Evolutionary conservation across 2,113 vertebrate species (phyloP).

Genomic region (Cariama cristata): DNA sequence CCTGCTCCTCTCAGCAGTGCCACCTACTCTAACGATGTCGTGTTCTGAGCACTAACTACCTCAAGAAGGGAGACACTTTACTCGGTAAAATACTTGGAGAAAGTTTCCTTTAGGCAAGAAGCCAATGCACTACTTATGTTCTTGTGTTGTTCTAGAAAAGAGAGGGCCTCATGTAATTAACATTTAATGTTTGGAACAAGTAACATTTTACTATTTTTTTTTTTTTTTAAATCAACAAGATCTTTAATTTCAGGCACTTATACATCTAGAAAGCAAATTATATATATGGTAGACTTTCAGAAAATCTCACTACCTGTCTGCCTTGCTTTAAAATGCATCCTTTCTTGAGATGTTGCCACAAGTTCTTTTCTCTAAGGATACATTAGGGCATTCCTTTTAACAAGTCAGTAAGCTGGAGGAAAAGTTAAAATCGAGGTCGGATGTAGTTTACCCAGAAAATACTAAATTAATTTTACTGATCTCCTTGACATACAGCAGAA

Average conservation of each 20-base stretch:
- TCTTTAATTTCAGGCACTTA: neutral
- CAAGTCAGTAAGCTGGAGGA: neutral
- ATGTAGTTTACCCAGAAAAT: neutral
- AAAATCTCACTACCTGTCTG: neutral
- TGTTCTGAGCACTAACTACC: neutral
- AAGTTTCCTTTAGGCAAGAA: neutral
- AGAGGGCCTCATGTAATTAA: neutral
- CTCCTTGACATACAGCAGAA: no score
- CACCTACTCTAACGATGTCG: accelerated
- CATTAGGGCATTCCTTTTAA: no score
- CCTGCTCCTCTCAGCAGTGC: neutral
- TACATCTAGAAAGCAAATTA: neutral
- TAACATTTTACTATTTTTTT: no score
- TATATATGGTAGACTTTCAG: neutral
- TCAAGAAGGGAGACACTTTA: neutral
- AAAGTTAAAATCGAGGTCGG: neutral
- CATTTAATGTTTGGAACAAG: neutral
- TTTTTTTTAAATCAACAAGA: neutral
- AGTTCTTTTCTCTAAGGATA: accelerated
- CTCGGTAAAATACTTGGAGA: neutral
- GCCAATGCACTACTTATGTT: neutral
- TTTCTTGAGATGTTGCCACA: neutral
- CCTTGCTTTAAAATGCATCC: neutral
- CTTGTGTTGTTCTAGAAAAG: neutral
- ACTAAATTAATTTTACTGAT: neutral